Base-by-base conservation (phyloP, 2,797 vertebrate genomes). In the Aeoliscus strigatus region DNA sequence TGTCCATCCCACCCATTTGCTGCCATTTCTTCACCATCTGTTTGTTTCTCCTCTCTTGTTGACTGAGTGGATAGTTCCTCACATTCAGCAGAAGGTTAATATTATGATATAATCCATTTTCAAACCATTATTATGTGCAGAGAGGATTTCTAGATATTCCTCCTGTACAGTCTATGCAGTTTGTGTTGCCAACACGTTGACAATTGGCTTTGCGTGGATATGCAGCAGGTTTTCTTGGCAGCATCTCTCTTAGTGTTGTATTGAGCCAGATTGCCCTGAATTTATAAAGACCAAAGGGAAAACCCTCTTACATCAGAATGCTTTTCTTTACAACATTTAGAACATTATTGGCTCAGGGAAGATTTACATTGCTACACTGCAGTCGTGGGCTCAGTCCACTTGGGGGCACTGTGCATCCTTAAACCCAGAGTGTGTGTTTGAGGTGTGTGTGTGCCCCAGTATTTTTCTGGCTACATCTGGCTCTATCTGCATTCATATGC, bases 331-430 rank as follows among this genome's bases (percentile, higher is more conserved):
- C n/a, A n/a, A n/a, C n/a, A n/a, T n/a, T n/a, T n/a, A n/a, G n/a
- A n/a, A n/a, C n/a, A n/a, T n/a, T n/a, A n/a, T n/a, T n/a, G n/a
- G n/a, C n/a, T n/a, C n/a, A n/a, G n/a, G n/a, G n/a, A n/a, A n/a
- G n/a, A n/a, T n/a, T n/a, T n/a, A n/a, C n/a, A n/a, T 23, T 5
- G 8, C 26, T 15, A 18, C 7, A 11, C 29, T 60, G 72, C 58
- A 77, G 62, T 63, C 29, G 2, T 5, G 2, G 2, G 2, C n/a
- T 66, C 17, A 0, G 37, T 41, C 79, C 84, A 84, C 77, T 56
- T 72, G 84, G 71, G 17, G 83, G 78, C 61, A 24, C 70, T 85
- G 75, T 82, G 70, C 49, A 53, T 70, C 76, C 58, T 78, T 40
- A 10, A 45, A 12, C 51, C 2, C 41, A 39, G n/a, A 7, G 2